Percentiles rank a stretch among this genome's conserved stretches.
Evolutionary conservation across 2,113 vertebrate genomes (phyloP).

Genomic region (Eulemur rufifrons): DNA sequence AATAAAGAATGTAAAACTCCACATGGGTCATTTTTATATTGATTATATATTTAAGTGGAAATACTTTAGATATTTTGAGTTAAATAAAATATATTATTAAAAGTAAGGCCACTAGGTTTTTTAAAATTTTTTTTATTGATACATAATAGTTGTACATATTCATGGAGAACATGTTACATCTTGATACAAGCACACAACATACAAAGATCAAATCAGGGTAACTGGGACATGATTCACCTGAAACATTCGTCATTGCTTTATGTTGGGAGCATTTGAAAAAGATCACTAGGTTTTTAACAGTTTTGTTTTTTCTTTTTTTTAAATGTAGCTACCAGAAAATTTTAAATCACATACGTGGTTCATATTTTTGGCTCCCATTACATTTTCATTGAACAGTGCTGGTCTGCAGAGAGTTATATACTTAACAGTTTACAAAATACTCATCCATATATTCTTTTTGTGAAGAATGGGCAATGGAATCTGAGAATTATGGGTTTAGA

Average conservation of each 20-base stretch:
- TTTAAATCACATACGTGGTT: neutral
- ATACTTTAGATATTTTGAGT: neutral
- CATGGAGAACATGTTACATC: no score
- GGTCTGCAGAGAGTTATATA: neutral
- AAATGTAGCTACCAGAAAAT: neutral
- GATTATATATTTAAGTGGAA: neutral
- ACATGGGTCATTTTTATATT: neutral
- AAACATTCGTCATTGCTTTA: no score
- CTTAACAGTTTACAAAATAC: neutral
- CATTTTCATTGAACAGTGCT: neutral
- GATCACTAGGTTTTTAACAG: neutral
- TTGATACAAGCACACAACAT: no score
- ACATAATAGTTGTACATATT: no score
- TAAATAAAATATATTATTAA: neutral
- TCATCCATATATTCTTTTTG: neutral
- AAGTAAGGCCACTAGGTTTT: neutral
- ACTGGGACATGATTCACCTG: no score
- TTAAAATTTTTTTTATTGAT: neutral
- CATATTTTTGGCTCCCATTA: neutral
- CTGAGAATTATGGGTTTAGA: neutral
- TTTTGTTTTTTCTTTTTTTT: neutral
- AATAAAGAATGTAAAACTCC: neutral
- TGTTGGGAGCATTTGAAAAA: neutral
- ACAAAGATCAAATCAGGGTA: no score
- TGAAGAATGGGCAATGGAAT: neutral